phyloP scores from a whole-genome alignment of 2,113 vertebrate species.

The Triplophysa rosa region DNA sequence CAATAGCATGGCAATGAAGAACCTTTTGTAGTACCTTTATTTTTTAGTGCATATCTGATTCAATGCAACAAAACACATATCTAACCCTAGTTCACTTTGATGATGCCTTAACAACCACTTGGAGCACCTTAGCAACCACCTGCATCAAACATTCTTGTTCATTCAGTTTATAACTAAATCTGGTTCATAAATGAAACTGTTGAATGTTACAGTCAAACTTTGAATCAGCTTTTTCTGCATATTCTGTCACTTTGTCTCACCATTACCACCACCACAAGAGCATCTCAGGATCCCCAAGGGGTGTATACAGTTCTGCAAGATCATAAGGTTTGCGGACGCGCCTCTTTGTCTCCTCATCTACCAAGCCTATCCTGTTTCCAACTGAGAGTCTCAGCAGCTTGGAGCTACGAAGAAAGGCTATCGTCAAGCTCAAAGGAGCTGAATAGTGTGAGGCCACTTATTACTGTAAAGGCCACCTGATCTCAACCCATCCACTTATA shows the following conservation, averaged over 20 bases:
- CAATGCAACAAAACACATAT: too few relatives aligned
- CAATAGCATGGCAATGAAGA: too few relatives aligned
- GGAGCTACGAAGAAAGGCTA: conserved; percentile 48
- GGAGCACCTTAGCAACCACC: too few relatives aligned
- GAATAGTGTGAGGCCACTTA: conserved; percentile 65
- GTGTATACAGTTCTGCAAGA: conserved; percentile 69
- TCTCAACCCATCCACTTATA: conserved; percentile 68
- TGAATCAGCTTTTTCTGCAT: conserved; percentile 39
- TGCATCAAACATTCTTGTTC: too few relatives aligned
- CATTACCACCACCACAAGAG: conserved; percentile 56
- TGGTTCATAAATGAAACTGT: too few relatives aligned
- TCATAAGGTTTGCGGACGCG: conserved; percentile 61
- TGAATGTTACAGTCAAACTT: neutral
- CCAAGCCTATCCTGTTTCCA: conserved; percentile 70
- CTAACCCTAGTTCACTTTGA: too few relatives aligned
- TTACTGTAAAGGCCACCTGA: conserved; percentile 58
- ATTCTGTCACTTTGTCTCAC: conserved; percentile 55
- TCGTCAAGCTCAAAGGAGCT: conserved; percentile 51
- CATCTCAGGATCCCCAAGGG: conserved; percentile 21
- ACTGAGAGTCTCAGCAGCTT: conserved; percentile 51
- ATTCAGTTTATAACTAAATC: too few relatives aligned
- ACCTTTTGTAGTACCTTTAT: too few relatives aligned
- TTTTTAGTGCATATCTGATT: too few relatives aligned
- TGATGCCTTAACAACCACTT: too few relatives aligned
- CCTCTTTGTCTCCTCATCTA: conserved; percentile 53